Percentiles rank a stretch among this genome's conserved stretches.
Evolutionary conservation across 2,797 vertebrate genomes (phyloP).

Genomic region (Epinephelus coioides): DNA sequence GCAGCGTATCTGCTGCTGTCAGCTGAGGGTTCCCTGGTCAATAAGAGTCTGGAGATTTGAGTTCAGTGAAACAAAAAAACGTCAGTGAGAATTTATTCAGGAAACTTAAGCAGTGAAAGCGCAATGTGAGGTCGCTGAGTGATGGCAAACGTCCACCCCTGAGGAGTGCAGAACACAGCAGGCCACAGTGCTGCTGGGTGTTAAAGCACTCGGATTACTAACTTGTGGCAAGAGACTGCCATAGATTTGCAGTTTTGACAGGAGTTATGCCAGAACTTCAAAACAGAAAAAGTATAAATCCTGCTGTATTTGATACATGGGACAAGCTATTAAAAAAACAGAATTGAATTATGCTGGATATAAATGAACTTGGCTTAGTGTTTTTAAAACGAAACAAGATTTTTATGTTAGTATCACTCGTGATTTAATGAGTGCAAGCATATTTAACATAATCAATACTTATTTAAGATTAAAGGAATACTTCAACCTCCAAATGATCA

Average conservation of each 20-base stretch:
- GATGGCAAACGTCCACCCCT: conserved; percentile 28
- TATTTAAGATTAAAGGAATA: no score
- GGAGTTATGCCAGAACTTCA: neutral
- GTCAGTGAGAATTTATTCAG: conserved; percentile 34
- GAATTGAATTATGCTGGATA: neutral
- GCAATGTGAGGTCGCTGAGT: conserved; percentile 43
- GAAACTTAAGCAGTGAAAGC: conserved; percentile 24
- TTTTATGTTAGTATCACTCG: neutral
- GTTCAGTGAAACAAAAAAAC: conserved; percentile 39
- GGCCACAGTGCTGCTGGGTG: neutral
- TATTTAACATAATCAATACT: no score
- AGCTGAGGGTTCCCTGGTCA: conserved; percentile 49
- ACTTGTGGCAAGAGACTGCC: neutral
- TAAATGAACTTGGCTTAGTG: neutral
- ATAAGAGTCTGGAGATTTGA: conserved; percentile 45
- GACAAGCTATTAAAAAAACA: neutral
- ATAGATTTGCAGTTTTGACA: neutral
- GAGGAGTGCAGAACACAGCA: conserved; percentile 23
- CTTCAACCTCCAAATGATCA: no score
- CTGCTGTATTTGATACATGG: no score
- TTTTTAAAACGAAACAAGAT: no score
- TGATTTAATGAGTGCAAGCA: neutral
- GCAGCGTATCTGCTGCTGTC: conserved; percentile 52
- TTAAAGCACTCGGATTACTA: conserved; percentile 1
- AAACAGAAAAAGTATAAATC: neutral